Evolutionary conservation across 2,113 vertebrate species (phyloP).

Genomic region (Passer domesticus): DNA sequence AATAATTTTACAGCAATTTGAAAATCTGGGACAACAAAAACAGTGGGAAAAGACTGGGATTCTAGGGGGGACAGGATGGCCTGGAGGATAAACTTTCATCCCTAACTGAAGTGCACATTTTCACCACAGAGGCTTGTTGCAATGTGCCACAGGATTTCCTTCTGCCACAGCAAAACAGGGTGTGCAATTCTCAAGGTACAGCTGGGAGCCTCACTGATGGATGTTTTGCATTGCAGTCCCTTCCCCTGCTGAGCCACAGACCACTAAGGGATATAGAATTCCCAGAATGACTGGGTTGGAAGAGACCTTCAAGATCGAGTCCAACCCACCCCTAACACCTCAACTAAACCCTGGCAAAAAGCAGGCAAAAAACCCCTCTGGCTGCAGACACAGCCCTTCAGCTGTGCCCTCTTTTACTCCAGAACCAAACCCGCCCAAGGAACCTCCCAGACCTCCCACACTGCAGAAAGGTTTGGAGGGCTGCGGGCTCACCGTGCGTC

Average conservation of each 20-base stretch:
- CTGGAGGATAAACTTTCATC: background rate
- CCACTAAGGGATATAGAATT: background rate
- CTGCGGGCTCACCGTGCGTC: constrained; percentile 84
- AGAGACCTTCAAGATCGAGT: background rate
- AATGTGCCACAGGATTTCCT: background rate
- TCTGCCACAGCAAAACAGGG: background rate
- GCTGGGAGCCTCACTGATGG: background rate
- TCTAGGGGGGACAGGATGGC: background rate
- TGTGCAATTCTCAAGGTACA: background rate
- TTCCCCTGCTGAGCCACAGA: background rate
- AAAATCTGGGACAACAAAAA: background rate
- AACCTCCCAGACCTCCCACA: background rate
- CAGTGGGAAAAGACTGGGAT: background rate
- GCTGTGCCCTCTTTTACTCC: background rate
- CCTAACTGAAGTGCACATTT: background rate
- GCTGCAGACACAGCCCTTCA: background rate
- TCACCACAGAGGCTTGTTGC: background rate
- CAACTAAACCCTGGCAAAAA: background rate
- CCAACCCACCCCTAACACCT: background rate
- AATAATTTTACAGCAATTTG: background rate
- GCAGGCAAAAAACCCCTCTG: background rate
- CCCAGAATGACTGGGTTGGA: background rate
- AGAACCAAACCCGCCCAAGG: background rate
- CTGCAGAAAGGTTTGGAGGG: background rate
- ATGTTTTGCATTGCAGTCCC: background rate